Evolutionary conservation across 2,888 invertebrate genomes (phyloP), one percentile per base, ranked within the genome.

Genomic region (Schizaphis graminum): DNA sequence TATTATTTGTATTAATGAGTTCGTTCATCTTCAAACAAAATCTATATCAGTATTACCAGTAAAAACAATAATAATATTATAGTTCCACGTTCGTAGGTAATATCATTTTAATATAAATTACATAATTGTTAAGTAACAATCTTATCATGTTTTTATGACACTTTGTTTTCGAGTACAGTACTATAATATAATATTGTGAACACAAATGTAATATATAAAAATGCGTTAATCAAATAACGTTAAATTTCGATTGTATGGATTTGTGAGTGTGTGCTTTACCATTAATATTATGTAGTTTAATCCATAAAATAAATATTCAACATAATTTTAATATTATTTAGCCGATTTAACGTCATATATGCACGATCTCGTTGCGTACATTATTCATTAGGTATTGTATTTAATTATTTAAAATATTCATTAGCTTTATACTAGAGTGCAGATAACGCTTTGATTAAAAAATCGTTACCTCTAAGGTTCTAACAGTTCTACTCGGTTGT

Each of bases 231-330:
- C 21, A 77, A 35, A 35, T 2, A 77, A 77, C 21, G 21, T 24
- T 77, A 21, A 77, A 24, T 77, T 77, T 77, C 21, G 21, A 35
- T 35, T 35, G 16, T 77, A 35, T 77, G 21, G 2, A 77, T 77
- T 77, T 77, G 21, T 8, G 21, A 35, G 21, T 77, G 35, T 67
- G 21, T 77, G 21, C 8, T 53, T 53, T 53, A 53, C 21, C 21
- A 77, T 77, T 77, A 21, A 77, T 77, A 77, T 35, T 77, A 77
- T 35, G 21, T 21, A 35, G 35, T 86, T 86, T 47, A 47, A 86
- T 86, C 47, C 28, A 16, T 86, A 86, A 44, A 86, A 86, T 86
- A 86, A 26, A 86, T 86, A 86, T 86, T 47, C 16, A 86, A 86
- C 47, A 16, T 16, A 28, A 47, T 28, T 44, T 47, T 7, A 28